phyloP scores from a whole-genome alignment of 2,113 vertebrate genomes.

The Malurus melanocephalus region DNA sequence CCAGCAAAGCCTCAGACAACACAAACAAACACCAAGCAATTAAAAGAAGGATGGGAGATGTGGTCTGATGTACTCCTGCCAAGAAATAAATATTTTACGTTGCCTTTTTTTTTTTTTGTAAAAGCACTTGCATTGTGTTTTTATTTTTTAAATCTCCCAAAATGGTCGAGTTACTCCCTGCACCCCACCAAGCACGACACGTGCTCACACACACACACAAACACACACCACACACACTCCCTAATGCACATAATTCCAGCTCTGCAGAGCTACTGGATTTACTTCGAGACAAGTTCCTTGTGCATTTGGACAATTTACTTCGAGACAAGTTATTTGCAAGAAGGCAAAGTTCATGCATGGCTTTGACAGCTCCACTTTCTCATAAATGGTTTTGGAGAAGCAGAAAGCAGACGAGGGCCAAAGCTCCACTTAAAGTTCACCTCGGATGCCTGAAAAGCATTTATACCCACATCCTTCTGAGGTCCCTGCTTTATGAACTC shows the following conservation, averaged over 20 bases:
- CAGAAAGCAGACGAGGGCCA: slow-evolving; percentile 31
- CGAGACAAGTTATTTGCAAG: slow-evolving; percentile 35
- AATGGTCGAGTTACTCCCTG: background rate
- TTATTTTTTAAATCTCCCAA: background rate
- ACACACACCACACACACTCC: background rate
- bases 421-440: slow-evolving; percentile 41
- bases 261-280: slow-evolving; percentile 41
- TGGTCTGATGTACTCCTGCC: slow-evolving; percentile 11
- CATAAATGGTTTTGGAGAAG: slow-evolving; percentile 57
- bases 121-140: background rate
- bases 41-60: slow-evolving; percentile 52
- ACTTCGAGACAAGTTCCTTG: slow-evolving; percentile 26
- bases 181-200: background rate
- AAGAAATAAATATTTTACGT: slow-evolving; percentile 34
- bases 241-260: slow-evolving; percentile 5
- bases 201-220: background rate
- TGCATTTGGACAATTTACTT: slow-evolving; percentile 40
- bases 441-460: slow-evolving; percentile 55
- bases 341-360: slow-evolving; percentile 49
- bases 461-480: slow-evolving; percentile 54
- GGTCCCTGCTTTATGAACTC: slow-evolving; percentile 48
- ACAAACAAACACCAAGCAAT: slow-evolving; percentile 51
- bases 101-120: background rate
- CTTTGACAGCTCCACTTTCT: slow-evolving; percentile 63
- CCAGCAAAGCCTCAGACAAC: slow-evolving; percentile 42